Conservation (phyloP, 2,888 invertebrate species). For the Ochlodes sylvanus region DNA sequence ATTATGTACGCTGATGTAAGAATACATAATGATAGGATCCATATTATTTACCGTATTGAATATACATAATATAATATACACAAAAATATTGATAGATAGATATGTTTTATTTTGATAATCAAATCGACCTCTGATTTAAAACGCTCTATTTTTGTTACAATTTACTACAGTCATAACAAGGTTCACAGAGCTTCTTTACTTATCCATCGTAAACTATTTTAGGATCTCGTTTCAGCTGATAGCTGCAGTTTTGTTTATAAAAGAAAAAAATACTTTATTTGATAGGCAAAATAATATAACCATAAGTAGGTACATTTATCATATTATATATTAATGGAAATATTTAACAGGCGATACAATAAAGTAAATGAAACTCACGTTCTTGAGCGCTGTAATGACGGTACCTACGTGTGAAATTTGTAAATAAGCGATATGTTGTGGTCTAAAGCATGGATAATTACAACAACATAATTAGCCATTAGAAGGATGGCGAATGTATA, state of each 20-base stretch:
- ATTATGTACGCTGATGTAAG: too few relatives aligned
- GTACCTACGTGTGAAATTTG: background rate
- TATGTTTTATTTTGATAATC: background rate
- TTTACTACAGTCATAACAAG: background rate
- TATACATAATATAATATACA: too few relatives aligned
- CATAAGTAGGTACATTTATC: too few relatives aligned
- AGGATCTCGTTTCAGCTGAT: background rate
- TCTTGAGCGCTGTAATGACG: background rate
- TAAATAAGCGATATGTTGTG: background rate
- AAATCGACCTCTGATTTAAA: background rate
- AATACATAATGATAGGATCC: too few relatives aligned
- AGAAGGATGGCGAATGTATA: too few relatives aligned
- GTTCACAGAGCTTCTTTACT: background rate
- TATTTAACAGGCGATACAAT: conserved; percentile 4
- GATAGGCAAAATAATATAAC: background rate
- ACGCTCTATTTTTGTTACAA: background rate
- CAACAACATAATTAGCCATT: background rate
- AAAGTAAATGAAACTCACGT: too few relatives aligned
- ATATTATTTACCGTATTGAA: too few relatives aligned
- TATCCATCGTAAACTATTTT: background rate
- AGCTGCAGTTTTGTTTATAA: background rate
- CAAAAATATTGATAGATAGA: background rate
- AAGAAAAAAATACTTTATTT: too few relatives aligned
- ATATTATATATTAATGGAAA: background rate
- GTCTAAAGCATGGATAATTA: background rate